A percentile compares a stretch with the other conserved stretches of the same genome.
phyloP scores from a whole-genome alignment of 2,888 invertebrate species.

The Microchrysa polita region DNA sequence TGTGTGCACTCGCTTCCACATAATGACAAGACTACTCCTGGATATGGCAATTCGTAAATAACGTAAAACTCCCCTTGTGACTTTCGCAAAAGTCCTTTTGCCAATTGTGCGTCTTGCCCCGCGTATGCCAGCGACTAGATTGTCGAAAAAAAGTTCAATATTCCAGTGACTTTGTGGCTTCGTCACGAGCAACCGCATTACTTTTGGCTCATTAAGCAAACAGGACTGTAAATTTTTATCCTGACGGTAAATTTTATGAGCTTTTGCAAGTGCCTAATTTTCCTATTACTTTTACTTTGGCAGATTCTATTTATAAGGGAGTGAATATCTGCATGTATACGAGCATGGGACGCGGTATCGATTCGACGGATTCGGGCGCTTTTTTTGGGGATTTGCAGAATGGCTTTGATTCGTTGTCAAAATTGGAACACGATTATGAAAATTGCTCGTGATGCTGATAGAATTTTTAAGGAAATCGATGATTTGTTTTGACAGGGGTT shows the following conservation, averaged over 20 bases:
- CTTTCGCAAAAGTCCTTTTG: neutral
- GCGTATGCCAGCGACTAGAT: neutral
- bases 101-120: neutral
- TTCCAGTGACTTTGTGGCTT: conserved; percentile 41
- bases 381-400: neutral
- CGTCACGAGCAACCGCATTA: conserved; percentile 39
- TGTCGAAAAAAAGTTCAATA: conserved; percentile 20
- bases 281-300: conserved; percentile 40
- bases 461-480: neutral
- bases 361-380: neutral
- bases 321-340: conserved; percentile 30
- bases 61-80: neutral
- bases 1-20: conserved; percentile 5
- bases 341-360: neutral
- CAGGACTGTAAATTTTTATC: conserved; percentile 44
- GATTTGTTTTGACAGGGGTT: neutral
- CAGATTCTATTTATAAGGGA: conserved; percentile 37
- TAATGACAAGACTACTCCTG: neutral
- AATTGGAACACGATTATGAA: conserved; percentile 3
- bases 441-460: neutral
- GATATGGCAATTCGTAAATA: neutral
- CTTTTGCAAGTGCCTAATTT: conserved; percentile 42
- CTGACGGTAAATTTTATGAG: conserved; percentile 43
- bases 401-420: conserved; percentile 7
- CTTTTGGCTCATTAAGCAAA: conserved; percentile 43